Evolutionary conservation across 2,797 vertebrate species (phyloP).

Genomic region (Zenarchopterus dispar): DNA sequence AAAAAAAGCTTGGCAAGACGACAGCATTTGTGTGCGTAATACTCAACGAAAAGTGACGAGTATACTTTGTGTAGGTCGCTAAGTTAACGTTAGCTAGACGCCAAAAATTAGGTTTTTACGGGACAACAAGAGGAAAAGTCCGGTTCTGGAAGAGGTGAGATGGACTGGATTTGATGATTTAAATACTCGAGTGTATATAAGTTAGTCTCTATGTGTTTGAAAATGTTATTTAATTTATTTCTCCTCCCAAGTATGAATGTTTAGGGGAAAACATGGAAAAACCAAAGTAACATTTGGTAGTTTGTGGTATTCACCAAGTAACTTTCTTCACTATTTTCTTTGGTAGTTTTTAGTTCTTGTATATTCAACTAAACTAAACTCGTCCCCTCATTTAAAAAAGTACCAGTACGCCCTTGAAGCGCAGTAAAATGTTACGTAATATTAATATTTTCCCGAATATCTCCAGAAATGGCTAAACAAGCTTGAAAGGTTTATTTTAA

Average conservation of each 20-base stretch:
- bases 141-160: conserved; percentile 70
- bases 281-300: background rate
- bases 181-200: background rate
- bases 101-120: conserved; percentile 50
- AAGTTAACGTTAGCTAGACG: conserved; percentile 68
- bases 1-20: background rate
- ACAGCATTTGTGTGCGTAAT: conserved; percentile 1
- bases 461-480: conserved; percentile 1
- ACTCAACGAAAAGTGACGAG: conserved; percentile 39
- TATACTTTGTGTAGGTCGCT: conserved; percentile 60
- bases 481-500: background rate
- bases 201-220: background rate
- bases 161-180: background rate
- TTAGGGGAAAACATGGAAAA: no score
- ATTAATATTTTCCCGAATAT: conserved; percentile 33
- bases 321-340: background rate
- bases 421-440: conserved; percentile 52
- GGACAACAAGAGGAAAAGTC: conserved; percentile 66
- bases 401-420: conserved; percentile 4
- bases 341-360: background rate
- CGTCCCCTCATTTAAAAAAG: background rate
- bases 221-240: background rate
- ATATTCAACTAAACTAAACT: background rate
- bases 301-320: conserved; percentile 4
- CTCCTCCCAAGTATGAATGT: no score